phyloP scores from a whole-genome alignment of 1,140 invertebrate species.

The Oryzaephilus surinamensis region DNA sequence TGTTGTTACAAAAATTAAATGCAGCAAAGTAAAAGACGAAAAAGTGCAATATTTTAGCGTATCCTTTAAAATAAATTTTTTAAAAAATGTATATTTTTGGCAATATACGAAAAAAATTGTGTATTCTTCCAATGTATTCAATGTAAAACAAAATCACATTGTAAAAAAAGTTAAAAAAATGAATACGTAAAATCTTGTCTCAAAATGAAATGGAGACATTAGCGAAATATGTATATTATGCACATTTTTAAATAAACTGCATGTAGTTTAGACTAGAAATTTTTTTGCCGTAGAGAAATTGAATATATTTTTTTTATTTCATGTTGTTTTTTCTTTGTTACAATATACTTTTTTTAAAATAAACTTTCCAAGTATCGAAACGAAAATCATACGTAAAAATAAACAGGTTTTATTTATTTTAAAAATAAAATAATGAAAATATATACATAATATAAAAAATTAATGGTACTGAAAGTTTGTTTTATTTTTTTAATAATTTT shows the following conservation, averaged over 20 bases:
- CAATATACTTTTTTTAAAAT: constrained; percentile 10
- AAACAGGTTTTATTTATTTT: constrained; percentile 4
- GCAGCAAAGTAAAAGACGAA: too few relatives aligned
- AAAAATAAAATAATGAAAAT: neutral
- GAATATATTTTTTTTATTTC: constrained; percentile 16
- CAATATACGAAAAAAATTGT: constrained; percentile 23
- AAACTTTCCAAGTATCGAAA: constrained; percentile 15
- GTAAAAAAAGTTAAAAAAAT: constrained; percentile 27
- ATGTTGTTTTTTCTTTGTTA: constrained; percentile 9
- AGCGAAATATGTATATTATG: constrained; percentile 34
- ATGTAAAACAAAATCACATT: constrained; percentile 25
- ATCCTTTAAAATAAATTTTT: constrained; percentile 5
- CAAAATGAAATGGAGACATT: constrained; percentile 20
- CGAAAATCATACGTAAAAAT: constrained; percentile 10
- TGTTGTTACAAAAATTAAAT: too few relatives aligned
- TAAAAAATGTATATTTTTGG: constrained; percentile 28
- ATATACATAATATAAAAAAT: constrained; percentile 9
- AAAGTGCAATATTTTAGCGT: constrained; percentile 30
- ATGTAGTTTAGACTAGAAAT: constrained; percentile 27
- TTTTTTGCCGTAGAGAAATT: constrained; percentile 24
- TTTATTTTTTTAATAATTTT: constrained; percentile 22
- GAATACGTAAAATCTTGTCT: constrained; percentile 30
- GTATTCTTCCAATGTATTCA: constrained; percentile 30
- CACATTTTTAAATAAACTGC: constrained; percentile 35
- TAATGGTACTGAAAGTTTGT: constrained; percentile 19